A percentile compares a stretch with the other conserved stretches of the same genome.
Conservation (phyloP, 1,140 invertebrate genomes). For the Dufourea novaeangliae region DNA sequence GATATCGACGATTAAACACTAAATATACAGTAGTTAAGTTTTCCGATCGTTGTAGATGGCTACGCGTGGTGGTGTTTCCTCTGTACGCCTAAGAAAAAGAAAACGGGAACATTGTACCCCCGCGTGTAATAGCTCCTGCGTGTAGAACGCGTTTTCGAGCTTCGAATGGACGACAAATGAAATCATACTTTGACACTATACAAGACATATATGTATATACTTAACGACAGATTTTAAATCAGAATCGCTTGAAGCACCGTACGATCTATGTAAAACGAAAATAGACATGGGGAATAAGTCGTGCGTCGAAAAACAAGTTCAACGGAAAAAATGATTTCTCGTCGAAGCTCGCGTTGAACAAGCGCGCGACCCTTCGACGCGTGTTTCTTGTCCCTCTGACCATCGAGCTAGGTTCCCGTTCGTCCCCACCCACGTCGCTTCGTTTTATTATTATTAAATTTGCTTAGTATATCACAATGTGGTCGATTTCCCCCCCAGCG, state of each 20-base stretch:
- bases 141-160: constrained; percentile 34
- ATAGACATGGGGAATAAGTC: neutral
- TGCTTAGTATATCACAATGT: constrained; percentile 79
- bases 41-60: constrained; percentile 76
- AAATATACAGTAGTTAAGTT: constrained; percentile 65
- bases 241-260: neutral
- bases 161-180: neutral
- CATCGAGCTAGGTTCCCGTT: constrained; percentile 25
- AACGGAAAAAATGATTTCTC: constrained; percentile 6
- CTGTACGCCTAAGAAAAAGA: neutral
- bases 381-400: constrained; percentile 12
- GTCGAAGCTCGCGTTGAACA: neutral
- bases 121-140: constrained; percentile 12
- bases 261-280: neutral
- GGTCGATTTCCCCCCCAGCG: constrained; percentile 66
- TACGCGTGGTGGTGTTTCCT: constrained; percentile 40
- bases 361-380: constrained; percentile 34
- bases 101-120: constrained; percentile 19
- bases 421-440: neutral
- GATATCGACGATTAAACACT: constrained; percentile 66
- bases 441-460: constrained; percentile 36
- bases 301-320: constrained; percentile 27
- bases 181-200: neutral
- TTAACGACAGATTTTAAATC: neutral
- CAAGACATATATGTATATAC: too few relatives aligned